These are phyloP conservation scores for Cephus nigrinus DNA, from an alignment of 2,888 invertebrate genomes.

Conservation along the genomic window DNA sequence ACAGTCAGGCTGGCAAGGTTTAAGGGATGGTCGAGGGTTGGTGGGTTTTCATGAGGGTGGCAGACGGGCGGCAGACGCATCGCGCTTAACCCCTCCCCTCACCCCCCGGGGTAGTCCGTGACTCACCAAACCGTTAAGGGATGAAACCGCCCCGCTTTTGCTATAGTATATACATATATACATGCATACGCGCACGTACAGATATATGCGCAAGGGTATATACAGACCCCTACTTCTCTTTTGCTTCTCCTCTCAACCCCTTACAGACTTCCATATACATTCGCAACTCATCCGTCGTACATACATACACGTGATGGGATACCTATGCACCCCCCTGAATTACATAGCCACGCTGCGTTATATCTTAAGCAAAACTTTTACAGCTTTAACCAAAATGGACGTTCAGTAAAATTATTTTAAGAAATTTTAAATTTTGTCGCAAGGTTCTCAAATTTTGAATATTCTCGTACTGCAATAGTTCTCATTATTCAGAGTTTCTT, in stretches of 20 bases:
- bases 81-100: constrained; percentile 57
- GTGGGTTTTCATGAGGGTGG: constrained; percentile 55
- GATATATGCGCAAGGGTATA: not conserved
- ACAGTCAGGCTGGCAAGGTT: constrained; percentile 8
- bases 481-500: no score
- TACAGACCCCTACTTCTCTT: constrained; percentile 1
- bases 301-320: no score
- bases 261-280: not conserved
- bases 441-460: no score
- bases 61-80: constrained; percentile 65
- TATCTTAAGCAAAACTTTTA: no score
- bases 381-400: no score
- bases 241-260: constrained; percentile 5
- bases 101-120: constrained; percentile 50
- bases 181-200: constrained; percentile 17
- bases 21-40: constrained; percentile 19
- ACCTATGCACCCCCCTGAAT: no score
- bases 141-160: constrained; percentile 58
- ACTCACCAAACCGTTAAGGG: constrained; percentile 64
- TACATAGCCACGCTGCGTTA: no score
- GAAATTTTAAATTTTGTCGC: no score
- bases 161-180: constrained; percentile 20
- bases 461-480: no score
- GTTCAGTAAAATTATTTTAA: no score
- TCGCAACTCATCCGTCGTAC: no score